Conservation (phyloP, 2,113 vertebrate species). For the Paedocypris sp. region DNA sequence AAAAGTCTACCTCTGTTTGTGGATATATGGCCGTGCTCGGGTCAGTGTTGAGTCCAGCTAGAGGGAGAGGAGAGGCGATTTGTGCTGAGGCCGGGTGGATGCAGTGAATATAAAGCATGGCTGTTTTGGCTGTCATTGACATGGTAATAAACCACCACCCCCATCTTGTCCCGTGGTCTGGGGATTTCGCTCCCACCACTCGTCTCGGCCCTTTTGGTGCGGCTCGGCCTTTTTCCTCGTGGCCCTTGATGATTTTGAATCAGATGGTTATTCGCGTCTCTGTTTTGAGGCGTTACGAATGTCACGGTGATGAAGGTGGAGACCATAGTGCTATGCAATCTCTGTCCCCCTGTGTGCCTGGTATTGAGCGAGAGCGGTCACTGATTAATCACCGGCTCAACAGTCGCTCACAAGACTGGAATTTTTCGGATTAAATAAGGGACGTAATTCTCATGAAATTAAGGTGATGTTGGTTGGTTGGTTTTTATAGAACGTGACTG, state of each 20-base stretch:
- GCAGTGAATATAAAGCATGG: constrained; percentile 29
- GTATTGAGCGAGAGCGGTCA: constrained; percentile 30
- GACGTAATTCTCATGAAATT: too few relatives aligned
- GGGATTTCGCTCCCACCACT: background rate
- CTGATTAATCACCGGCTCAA: constrained; percentile 44
- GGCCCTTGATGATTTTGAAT: constrained; percentile 53
- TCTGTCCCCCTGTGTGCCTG: constrained; percentile 34
- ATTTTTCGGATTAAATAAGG: background rate
- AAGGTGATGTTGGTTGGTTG: too few relatives aligned
- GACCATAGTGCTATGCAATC: constrained; percentile 47
- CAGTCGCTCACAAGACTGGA: constrained; percentile 31
- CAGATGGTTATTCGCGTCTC: constrained; percentile 13
- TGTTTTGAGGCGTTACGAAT: constrained; percentile 40
- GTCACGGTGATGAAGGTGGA: constrained; percentile 52
- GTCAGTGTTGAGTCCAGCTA: constrained; percentile 19
- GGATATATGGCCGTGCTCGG: constrained; percentile 37
- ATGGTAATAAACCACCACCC: constrained; percentile 33
- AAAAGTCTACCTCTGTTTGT: constrained; percentile 30
- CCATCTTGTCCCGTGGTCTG: background rate
- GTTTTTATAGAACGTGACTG: too few relatives aligned
- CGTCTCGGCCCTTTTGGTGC: background rate
- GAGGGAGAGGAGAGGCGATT: background rate
- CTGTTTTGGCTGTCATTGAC: constrained; percentile 42
- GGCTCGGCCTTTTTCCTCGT: constrained; percentile 51
- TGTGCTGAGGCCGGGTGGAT: background rate